A percentile compares a stretch with the other conserved stretches of the same genome.
These are phyloP conservation scores for Callocephalon fimbriatum DNA, from an alignment of 2,113 vertebrate species.

Conservation along the genomic window DNA sequence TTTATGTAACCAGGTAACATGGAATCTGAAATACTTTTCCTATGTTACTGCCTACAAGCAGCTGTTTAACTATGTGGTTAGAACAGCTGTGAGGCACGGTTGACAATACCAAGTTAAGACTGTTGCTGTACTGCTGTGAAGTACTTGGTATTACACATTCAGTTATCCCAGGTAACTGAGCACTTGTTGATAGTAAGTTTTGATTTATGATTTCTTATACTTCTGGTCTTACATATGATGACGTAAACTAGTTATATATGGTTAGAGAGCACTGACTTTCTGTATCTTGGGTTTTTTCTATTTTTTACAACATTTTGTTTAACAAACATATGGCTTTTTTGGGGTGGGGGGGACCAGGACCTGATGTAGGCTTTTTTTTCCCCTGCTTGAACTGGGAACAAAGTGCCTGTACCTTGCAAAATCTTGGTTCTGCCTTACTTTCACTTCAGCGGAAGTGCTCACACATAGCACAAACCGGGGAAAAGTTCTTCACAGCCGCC, in stretches of 20 bases:
- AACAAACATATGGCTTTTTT: conserved; percentile 20
- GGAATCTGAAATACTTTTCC: conserved; percentile 66
- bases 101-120: neutral
- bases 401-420: conserved; percentile 68
- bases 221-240: conserved; percentile 60
- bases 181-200: conserved; percentile 4
- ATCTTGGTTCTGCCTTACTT: conserved; percentile 71
- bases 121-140: neutral
- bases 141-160: neutral
- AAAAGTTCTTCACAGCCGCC: neutral
- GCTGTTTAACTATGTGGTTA: neutral
- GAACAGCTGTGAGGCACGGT: conserved; percentile 1
- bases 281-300: conserved; percentile 38
- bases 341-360: conserved; percentile 38
- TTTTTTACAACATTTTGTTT: conserved; percentile 69
- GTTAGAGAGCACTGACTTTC: conserved; percentile 45
- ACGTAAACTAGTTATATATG: conserved; percentile 27
- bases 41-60: conserved; percentile 21
- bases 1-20: conserved; percentile 72
- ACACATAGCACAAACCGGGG: conserved; percentile 50
- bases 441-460: conserved; percentile 60
- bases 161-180: neutral
- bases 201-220: conserved; percentile 32
- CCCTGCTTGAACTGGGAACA: conserved; percentile 60
- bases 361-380: conserved; percentile 61